Evolutionary conservation across 2,888 invertebrate species (phyloP), one percentile per base, ranked within the genome.

Genomic region (Doris montereyensis): DNA sequence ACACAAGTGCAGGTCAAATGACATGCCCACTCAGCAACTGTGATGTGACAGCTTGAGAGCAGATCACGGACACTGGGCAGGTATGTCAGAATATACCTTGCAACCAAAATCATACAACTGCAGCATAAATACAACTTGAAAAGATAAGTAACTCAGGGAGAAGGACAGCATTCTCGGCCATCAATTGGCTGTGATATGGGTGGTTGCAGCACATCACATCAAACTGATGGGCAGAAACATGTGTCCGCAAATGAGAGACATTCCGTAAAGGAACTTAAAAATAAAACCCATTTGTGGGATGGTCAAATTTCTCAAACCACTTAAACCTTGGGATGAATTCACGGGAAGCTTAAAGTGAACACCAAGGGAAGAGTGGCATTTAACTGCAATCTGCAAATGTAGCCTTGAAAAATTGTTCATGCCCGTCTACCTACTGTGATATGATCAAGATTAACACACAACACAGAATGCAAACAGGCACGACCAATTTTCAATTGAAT

Each of bases 141-240:
- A n/a, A n/a, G n/a, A n/a, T n/a, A n/a, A n/a, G n/a, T n/a, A n/a
- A n/a, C n/a, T n/a, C n/a, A 8, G 10, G 71, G 35, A 21, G 21
- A 2, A 32, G 10, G 35, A 17, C n/a, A 26, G n/a, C 21, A 71
- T 71, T 71, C 71, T 21, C 71, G 71, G 35, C 5, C 71, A 35
- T 30, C 32, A 28, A 71, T n/a, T 34, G 13, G 13, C 71, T 71
- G 71, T 71, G 71, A 71, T 71, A 21, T 71, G 71, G 35, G 10
- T n/a, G n/a, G 4, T 71, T 41, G 17, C 26, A 67, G n/a, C 67
- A 67, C 17, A 8, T 67, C 67, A 67, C 67, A 67, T 8, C 28
- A 4, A 26, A 67, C 26, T 67, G 28, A 67, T n/a, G n/a, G n/a
- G n/a, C n/a, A n/a, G n/a, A n/a, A n/a, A n/a, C n/a, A n/a, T n/a